These are phyloP conservation scores for Zaprionus kolodkinae DNA, from an alignment of 1,140 invertebrate species.

Conservation along the genomic window DNA sequence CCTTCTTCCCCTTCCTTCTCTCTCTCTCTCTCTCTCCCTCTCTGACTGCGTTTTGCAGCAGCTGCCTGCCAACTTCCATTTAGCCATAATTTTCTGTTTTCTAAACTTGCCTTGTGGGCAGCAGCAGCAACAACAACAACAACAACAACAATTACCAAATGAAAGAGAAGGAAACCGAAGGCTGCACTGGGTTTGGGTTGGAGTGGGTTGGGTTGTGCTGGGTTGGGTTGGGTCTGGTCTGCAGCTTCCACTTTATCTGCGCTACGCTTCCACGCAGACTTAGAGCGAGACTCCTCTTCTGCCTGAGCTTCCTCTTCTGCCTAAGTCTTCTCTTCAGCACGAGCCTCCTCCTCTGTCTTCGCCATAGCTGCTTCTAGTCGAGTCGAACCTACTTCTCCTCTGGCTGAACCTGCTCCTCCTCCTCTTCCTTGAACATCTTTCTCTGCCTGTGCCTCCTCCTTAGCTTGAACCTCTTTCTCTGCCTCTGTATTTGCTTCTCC, in stretches of 20 bases:
- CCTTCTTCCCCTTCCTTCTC: background rate
- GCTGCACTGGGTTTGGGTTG: slow-evolving; percentile 7
- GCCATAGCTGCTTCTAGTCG: slow-evolving; percentile 22
- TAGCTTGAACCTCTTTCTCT: no score
- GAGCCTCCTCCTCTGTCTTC: slow-evolving; percentile 30
- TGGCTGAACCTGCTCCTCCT: background rate
- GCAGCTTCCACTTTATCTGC: slow-evolving; percentile 9
- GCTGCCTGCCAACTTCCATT: slow-evolving; percentile 61
- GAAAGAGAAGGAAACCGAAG: slow-evolving; percentile 44
- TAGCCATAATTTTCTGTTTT: slow-evolving; percentile 63
- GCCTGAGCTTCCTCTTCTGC: slow-evolving; percentile 23
- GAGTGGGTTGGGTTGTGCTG: background rate
- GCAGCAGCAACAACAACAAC: slow-evolving; percentile 31
- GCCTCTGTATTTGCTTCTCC: background rate
- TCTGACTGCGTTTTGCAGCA: slow-evolving; percentile 17
- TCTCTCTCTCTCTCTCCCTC: background rate
- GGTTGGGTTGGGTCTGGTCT: slow-evolving; percentile 18
- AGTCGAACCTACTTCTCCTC: no score
- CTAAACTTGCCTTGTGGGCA: slow-evolving; percentile 67
- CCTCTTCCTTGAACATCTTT: no score
- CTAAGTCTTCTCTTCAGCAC: background rate
- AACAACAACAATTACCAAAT: slow-evolving; percentile 62
- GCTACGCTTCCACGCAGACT: background rate
- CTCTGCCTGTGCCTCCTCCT: no score
- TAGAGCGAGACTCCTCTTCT: background rate